phyloP scores from a whole-genome alignment of 2,113 vertebrate species.

The Propithecus coquereli region DNA sequence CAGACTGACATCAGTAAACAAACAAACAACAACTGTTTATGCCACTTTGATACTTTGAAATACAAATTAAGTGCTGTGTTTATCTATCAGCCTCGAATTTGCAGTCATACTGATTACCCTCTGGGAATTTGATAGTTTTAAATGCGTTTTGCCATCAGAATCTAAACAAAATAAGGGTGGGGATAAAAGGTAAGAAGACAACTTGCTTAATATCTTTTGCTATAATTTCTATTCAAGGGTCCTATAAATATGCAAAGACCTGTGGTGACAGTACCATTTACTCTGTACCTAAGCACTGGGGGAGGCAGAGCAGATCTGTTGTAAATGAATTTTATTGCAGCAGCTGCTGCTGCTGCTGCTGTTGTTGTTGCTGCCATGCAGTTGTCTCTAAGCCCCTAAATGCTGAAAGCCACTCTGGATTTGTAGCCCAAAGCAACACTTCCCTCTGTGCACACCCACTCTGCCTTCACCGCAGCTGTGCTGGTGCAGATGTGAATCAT shows the following conservation, averaged over 20 bases:
- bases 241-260: no score
- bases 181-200: background rate
- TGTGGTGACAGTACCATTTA: accelerated
- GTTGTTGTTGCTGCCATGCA: accelerated
- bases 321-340: background rate
- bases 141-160: background rate
- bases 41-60: background rate
- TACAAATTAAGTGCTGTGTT: background rate
- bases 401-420: background rate
- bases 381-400: background rate
- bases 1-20: background rate
- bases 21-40: background rate
- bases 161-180: background rate
- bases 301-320: background rate
- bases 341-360: background rate
- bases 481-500: constrained; percentile 41
- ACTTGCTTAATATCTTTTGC: background rate
- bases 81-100: background rate
- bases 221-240: background rate
- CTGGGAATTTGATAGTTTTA: background rate
- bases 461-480: background rate
- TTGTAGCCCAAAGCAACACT: background rate
- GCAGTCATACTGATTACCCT: background rate
- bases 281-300: accelerated
- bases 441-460: background rate